Base-by-base conservation (phyloP, 2,113 vertebrate genomes). In the Chaetodon auriga region DNA sequence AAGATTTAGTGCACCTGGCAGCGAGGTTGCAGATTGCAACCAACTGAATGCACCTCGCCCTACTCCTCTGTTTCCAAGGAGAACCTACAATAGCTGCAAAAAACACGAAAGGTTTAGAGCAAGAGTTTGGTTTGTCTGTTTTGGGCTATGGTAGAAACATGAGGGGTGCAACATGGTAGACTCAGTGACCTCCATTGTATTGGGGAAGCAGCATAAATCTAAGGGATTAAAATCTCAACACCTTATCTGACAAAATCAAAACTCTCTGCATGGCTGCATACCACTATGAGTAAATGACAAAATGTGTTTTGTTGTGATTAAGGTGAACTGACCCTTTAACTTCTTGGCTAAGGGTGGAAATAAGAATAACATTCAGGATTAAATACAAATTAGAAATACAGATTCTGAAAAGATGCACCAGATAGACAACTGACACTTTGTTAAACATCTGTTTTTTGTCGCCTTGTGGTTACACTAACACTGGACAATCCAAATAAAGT, bases 381-480 rank as follows among this genome's bases (percentile, higher is more conserved):
- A 54, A n/a, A 5, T 49, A 5, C 15, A 62, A 25, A 68, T n/a
- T 15, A 54, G 23, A 30, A 71, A 60, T 63, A 66, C 13, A 63
- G 68, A 57, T 58, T 71, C 25, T 80, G 18, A 74, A 70, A 48
- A 51, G 53, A 83, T 83, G 48, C 54, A 66, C 14, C 63, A 54
- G 46, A 70, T 35, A 66, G 25, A 70, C 30, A 54, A 75, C 74
- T 73, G 81, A 88, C 74, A 86, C 68, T 75, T 68, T 51, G 16
- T 62, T 62, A 66, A 70, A 82, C 81, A 86, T 90, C 68, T 70
- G 78, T 73, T 88, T 81, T 74, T 66, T 86, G 75, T 87, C 43
- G 0, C 69, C 46, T 57, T 77, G 63, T 23, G 62, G 78, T 72
- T 80, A 73, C 53, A 76, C 65, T 84, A 66, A 68, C 72, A 74